These are phyloP conservation scores for Microctonus brassicae DNA, from an alignment of 2,888 invertebrate species.

Conservation along the genomic window DNA sequence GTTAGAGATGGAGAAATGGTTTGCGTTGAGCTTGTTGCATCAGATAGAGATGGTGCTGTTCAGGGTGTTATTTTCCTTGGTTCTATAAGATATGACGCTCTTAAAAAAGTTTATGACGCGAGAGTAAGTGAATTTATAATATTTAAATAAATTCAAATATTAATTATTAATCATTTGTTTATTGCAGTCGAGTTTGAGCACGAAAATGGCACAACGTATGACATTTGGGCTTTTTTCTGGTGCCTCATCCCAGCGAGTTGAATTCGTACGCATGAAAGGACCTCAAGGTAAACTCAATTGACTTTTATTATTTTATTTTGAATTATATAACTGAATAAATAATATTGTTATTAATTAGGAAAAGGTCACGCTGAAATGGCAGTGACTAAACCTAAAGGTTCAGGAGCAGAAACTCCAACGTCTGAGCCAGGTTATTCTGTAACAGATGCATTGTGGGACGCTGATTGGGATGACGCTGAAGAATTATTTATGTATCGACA, in stretches of 20 bases:
- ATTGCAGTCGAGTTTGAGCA: constrained; percentile 91
- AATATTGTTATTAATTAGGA: constrained; percentile 48
- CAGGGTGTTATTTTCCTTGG: constrained; percentile 97
- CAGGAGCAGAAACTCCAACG: constrained; percentile 94
- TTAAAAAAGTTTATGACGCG: constrained; percentile 96
- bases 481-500: constrained; percentile 86
- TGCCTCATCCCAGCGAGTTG: constrained; percentile 85
- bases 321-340: neutral
- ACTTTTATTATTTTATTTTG: constrained; percentile 17
- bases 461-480: constrained; percentile 90
- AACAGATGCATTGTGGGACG: constrained; percentile 87
- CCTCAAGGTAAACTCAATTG: constrained; percentile 78
- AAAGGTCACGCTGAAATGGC: constrained; percentile 99
- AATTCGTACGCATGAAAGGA: constrained; percentile 98
- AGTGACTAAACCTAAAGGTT: constrained; percentile 90
- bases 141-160: neutral
- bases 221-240: constrained; percentile 91
- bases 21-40: constrained; percentile 96
- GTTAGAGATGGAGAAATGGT: constrained; percentile 99
- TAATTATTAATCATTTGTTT: constrained; percentile 49
- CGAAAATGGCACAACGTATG: constrained; percentile 96
- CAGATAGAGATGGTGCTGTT: constrained; percentile 86
- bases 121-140: constrained; percentile 76
- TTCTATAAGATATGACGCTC: constrained; percentile 96
- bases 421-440: constrained; percentile 90